Percentiles rank a stretch among this genome's conserved stretches.
Evolutionary conservation across 1,140 invertebrate genomes (phyloP).

Genomic region (Ceratosolen solmsi): DNA sequence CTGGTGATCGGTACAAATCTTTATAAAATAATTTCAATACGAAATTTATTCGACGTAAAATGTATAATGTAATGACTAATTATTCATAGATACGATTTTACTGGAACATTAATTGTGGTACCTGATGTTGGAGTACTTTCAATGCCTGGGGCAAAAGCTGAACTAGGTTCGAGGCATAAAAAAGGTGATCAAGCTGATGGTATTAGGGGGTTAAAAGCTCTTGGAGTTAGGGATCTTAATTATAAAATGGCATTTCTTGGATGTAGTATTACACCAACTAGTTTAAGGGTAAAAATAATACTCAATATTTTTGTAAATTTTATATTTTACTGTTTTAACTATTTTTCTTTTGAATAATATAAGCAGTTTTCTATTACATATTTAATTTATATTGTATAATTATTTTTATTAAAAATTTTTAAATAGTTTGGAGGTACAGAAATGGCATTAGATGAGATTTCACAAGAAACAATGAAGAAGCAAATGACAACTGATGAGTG

Average conservation of each 20-base stretch:
- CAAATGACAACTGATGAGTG: slow-evolving; percentile 97
- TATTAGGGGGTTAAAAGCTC: slow-evolving; percentile 90
- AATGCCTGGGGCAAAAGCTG: slow-evolving; percentile 89
- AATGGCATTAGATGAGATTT: slow-evolving; percentile 85
- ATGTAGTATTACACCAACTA: slow-evolving; percentile 91
- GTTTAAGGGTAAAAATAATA: slow-evolving; percentile 78
- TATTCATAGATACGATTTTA: slow-evolving; percentile 90
- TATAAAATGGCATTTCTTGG: slow-evolving; percentile 97
- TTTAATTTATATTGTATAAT: background rate
- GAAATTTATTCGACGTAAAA: background rate
- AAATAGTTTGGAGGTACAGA: slow-evolving; percentile 84
- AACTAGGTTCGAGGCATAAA: slow-evolving; percentile 84
- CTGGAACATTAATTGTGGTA: slow-evolving; percentile 96
- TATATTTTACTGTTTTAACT: background rate
- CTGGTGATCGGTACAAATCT: slow-evolving; percentile 65
- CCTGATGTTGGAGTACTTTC: slow-evolving; percentile 93
- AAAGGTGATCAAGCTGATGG: slow-evolving; percentile 87
- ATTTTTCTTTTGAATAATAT: no score
- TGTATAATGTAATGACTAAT: background rate
- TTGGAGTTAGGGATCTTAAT: slow-evolving; percentile 96
- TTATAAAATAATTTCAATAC: background rate
- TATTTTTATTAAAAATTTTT: slow-evolving; percentile 11
- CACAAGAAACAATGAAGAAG: slow-evolving; percentile 92
- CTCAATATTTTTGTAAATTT: slow-evolving; percentile 6
- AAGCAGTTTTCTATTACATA: background rate